Evolutionary conservation across 1,140 invertebrate species (phyloP).

Genomic region (Brachionus calyciflorus): DNA sequence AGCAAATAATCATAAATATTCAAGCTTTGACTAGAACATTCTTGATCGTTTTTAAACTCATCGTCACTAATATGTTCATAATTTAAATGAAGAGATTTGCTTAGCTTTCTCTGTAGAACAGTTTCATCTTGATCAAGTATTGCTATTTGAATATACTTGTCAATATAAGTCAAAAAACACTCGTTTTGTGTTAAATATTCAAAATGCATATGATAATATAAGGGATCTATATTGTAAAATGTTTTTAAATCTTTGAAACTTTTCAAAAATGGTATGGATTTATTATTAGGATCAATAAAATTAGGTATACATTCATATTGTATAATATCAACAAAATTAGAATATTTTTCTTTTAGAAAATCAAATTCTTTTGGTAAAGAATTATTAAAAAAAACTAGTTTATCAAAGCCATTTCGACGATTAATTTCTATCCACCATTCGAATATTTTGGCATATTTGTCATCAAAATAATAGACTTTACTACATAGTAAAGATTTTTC

Average conservation of each 20-base stretch:
- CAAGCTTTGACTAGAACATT: background rate
- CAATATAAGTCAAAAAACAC: background rate
- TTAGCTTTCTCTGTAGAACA: background rate
- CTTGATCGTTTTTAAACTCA: background rate
- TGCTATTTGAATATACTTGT: conserved; percentile 5
- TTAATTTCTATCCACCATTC: conserved; percentile 12
- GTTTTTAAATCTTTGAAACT: background rate
- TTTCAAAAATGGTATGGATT: background rate
- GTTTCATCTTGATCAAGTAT: conserved; percentile 6
- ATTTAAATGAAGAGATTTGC: background rate
- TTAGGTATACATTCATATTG: conserved; percentile 1
- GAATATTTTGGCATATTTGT: background rate
- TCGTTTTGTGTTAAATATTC: conserved; percentile 18
- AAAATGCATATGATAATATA: conserved; percentile 22
- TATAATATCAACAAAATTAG: background rate
- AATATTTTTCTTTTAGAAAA: conserved; percentile 9
- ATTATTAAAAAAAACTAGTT: conserved; percentile 7
- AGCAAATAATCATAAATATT: too few species aligned
- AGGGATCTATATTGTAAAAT: conserved; percentile 3
- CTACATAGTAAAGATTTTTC: background rate
- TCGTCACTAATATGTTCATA: background rate
- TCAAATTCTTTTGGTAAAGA: background rate
- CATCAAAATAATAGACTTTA: conserved; percentile 2
- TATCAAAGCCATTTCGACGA: background rate
- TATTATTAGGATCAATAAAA: background rate